phyloP scores from a whole-genome alignment of 2,113 vertebrate genomes.

The Paramormyrops kingsleyae region DNA sequence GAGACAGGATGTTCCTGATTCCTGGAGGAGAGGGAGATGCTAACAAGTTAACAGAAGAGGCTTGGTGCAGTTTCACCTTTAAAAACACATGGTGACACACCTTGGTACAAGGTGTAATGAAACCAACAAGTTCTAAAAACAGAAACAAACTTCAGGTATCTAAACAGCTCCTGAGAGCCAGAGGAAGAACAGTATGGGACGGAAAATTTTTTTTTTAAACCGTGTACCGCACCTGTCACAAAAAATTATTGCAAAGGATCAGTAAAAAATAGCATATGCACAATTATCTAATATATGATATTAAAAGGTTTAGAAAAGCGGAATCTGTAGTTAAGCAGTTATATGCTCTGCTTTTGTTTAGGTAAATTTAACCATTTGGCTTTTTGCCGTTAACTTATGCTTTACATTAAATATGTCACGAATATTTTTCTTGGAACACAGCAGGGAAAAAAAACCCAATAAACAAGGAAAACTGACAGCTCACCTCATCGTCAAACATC shows the following conservation, averaged over 20 bases:
- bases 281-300: not conserved
- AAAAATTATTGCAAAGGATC: not conserved
- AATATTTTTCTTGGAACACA: not conserved
- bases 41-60: not conserved
- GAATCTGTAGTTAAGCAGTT: not conserved
- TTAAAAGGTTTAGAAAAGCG: not conserved
- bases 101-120: not conserved
- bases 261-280: not conserved
- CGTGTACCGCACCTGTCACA: not conserved
- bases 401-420: not conserved
- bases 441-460: not conserved
- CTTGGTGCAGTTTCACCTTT: constrained; percentile 3
- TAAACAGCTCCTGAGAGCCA: not conserved
- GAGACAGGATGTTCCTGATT: not conserved
- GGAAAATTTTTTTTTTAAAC: no score
- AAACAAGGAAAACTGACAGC: constrained; percentile 30
- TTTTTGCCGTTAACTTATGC: not conserved
- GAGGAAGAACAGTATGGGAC: not conserved
- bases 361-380: not conserved
- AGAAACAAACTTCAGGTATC: not conserved
- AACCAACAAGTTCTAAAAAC: not conserved
- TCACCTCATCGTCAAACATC: constrained; percentile 79
- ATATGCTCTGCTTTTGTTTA: not conserved
- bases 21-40: not conserved
- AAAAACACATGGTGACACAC: not conserved